phyloP scores from a whole-genome alignment of 1,140 invertebrate species.

The Fragariocoptes setiger region DNA sequence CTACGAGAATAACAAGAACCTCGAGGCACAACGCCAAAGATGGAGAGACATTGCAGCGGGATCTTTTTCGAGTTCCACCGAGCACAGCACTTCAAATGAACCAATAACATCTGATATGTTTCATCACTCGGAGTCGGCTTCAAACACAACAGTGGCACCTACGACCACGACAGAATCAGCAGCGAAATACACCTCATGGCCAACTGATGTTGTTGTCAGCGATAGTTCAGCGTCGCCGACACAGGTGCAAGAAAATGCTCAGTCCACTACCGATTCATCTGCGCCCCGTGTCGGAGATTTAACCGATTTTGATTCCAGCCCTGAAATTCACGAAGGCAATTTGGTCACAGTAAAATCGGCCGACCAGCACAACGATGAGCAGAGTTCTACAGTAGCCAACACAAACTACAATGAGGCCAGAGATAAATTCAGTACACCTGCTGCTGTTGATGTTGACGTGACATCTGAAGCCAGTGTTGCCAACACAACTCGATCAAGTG shows the following conservation, averaged over 20 bases:
- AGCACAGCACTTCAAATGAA: neutral
- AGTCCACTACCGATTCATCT: neutral
- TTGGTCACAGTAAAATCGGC: neutral
- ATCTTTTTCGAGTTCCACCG: neutral
- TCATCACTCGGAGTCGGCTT: neutral
- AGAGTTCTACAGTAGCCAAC: too few relatives aligned
- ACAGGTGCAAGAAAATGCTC: neutral
- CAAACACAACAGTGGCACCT: neutral
- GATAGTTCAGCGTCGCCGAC: neutral
- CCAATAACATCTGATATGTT: neutral
- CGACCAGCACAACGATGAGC: too few relatives aligned
- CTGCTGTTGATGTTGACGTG: too few relatives aligned
- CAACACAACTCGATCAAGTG: too few relatives aligned
- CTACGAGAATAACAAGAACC: neutral
- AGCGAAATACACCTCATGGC: neutral
- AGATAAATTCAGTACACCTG: too few relatives aligned
- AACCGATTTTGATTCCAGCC: neutral
- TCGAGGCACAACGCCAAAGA: neutral
- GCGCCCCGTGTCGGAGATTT: neutral
- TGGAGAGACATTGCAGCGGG: neutral
- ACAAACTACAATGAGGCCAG: too few relatives aligned
- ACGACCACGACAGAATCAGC: neutral
- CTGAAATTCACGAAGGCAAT: neutral
- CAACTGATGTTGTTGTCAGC: neutral
- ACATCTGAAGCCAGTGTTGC: too few relatives aligned